A percentile compares a stretch with the other conserved stretches of the same genome.
Conservation (phyloP, 1,140 invertebrate genomes). For the Rhynchophorus ferrugineus region DNA sequence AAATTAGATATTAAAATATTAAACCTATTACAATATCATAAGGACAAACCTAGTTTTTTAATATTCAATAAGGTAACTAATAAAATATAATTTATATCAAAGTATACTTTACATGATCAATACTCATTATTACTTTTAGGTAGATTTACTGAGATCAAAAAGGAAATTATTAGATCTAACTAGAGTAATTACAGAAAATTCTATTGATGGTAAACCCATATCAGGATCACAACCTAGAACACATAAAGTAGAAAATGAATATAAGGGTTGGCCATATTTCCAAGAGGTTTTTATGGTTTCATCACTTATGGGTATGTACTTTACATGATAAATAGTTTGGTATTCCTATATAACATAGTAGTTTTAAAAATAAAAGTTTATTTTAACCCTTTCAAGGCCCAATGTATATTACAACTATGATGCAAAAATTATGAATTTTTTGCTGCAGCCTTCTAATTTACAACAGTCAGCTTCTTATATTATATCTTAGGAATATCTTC, state of each 20-base stretch:
- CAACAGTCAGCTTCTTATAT: too few species aligned
- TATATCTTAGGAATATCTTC: too few species aligned
- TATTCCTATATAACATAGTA: too few species aligned
- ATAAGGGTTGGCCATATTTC: conserved; percentile 65
- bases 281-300: conserved; percentile 84
- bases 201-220: conserved; percentile 43
- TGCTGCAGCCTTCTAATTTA: too few species aligned
- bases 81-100: neutral
- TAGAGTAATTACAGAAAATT: conserved; percentile 58
- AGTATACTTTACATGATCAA: too few species aligned
- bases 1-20: conserved; percentile 62
- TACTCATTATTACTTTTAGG: conserved; percentile 52
- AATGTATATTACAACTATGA: too few species aligned
- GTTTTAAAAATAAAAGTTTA: too few species aligned
- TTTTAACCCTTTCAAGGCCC: too few species aligned
- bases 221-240: conserved; percentile 3
- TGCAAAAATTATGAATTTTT: too few species aligned
- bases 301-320: conserved; percentile 65
- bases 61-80: conserved; percentile 79
- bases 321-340: neutral
- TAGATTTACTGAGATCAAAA: conserved; percentile 74
- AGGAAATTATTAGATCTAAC: conserved; percentile 63
- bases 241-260: conserved; percentile 19
- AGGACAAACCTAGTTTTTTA: conserved; percentile 64
- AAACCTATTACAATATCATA: conserved; percentile 55